Evolutionary conservation across 2,797 vertebrate species (phyloP).

Genomic region (Scyliorhinus canicula): DNA sequence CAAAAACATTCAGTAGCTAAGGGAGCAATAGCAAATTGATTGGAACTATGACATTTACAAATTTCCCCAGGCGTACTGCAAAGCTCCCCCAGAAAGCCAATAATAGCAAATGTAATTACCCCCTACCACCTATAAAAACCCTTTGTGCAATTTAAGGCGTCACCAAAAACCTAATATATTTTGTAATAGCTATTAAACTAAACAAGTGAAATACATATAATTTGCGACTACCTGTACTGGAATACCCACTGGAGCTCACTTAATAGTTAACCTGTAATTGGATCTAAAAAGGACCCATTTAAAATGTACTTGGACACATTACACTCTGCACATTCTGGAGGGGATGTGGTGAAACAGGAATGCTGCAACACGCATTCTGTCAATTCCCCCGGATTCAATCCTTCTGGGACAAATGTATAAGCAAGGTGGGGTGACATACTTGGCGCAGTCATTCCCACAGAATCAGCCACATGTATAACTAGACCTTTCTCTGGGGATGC

Average conservation of each 20-base stretch:
- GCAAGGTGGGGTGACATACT: slow-evolving; percentile 13
- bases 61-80: neutral
- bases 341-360: neutral
- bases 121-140: neutral
- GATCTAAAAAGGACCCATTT: neutral
- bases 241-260: neutral
- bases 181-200: neutral
- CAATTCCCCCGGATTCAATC: neutral
- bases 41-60: slow-evolving; percentile 19
- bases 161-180: neutral
- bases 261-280: neutral
- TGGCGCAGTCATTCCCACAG: neutral
- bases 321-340: slow-evolving; percentile 5
- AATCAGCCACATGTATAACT: neutral
- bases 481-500: slow-evolving; percentile 10
- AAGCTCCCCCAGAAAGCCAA: neutral
- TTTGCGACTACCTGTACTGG: neutral
- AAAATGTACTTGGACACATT: neutral
- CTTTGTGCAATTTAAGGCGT: neutral
- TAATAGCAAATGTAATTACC: neutral
- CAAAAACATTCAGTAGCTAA: slow-evolving; percentile 25
- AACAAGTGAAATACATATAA: neutral
- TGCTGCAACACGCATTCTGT: neutral
- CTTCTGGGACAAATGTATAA: neutral
- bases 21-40: slow-evolving; percentile 18